phyloP scores from a whole-genome alignment of 2,888 invertebrate genomes.

The Steinernema hermaphroditum region DNA sequence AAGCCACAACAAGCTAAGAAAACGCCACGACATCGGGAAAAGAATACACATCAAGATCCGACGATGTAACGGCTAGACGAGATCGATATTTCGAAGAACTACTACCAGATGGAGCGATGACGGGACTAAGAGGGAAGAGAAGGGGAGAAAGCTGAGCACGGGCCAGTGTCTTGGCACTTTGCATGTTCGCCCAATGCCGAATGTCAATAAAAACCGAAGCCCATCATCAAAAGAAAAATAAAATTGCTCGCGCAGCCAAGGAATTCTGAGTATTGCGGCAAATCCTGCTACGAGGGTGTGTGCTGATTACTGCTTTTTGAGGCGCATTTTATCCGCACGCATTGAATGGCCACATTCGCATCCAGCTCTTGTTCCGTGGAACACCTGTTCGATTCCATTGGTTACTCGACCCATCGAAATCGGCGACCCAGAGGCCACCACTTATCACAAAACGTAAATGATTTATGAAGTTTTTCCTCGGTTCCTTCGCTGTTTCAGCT shows the following conservation, averaged over 20 bases:
- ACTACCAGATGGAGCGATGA: slow-evolving; percentile 30
- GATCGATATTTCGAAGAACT: slow-evolving; percentile 29
- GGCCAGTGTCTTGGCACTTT: slow-evolving; percentile 16
- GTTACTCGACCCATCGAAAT: no score
- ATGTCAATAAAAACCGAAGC: slow-evolving; percentile 14
- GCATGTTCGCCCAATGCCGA: background rate
- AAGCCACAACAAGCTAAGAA: slow-evolving; percentile 26
- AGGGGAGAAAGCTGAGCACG: slow-evolving; percentile 26
- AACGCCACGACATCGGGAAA: slow-evolving; percentile 26
- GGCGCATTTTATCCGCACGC: no score
- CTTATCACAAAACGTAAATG: no score
- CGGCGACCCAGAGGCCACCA: no score
- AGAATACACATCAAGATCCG: slow-evolving; percentile 31
- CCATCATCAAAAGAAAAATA: slow-evolving; percentile 19
- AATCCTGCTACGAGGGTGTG: slow-evolving; percentile 3
- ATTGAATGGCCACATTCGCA: no score
- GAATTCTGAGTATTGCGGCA: background rate
- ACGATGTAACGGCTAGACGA: slow-evolving; percentile 28
- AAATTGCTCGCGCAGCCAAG: background rate
- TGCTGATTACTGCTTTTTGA: background rate
- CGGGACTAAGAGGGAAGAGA: slow-evolving; percentile 28
- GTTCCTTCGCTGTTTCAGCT: no score
- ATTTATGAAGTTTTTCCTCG: no score
- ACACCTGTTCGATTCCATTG: no score
- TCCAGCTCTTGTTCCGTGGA: no score